These are phyloP conservation scores for Polydrusus pterygomalis DNA, from an alignment of 2,888 invertebrate species.

Conservation along the genomic window DNA sequence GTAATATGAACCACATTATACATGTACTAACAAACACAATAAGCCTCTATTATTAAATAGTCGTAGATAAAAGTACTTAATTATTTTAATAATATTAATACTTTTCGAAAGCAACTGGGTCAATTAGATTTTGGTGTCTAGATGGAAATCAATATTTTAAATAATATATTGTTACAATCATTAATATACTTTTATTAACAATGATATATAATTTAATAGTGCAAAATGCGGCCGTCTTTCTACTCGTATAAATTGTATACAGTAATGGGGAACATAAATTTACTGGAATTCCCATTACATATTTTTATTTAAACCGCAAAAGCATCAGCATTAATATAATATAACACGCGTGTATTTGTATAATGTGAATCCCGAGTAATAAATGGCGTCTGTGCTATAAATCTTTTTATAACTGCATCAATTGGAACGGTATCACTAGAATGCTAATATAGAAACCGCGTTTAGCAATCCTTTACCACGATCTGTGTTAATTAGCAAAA, in stretches of 20 bases:
- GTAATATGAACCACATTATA: too few species aligned
- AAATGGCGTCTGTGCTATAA: not conserved
- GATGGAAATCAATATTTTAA: too few species aligned
- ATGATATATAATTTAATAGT: not conserved
- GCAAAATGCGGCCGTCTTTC: not conserved
- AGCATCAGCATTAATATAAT: not conserved
- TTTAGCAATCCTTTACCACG: constrained; percentile 5
- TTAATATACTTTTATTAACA: not conserved
- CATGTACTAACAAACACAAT: too few species aligned
- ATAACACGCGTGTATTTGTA: not conserved
- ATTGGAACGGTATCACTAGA: not conserved
- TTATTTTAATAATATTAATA: too few species aligned
- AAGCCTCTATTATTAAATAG: too few species aligned
- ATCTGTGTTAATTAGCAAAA: constrained; percentile 4
- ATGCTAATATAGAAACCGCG: constrained; percentile 20
- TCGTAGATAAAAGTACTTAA: too few species aligned
- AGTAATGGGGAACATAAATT: not conserved
- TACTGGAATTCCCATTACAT: not conserved
- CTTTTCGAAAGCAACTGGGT: too few species aligned
- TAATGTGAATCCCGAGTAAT: not conserved
- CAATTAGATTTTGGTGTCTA: too few species aligned
- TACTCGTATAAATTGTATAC: not conserved
- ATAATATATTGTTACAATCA: too few species aligned
- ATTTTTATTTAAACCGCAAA: not conserved
- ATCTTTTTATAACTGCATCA: constrained; percentile 23